These are phyloP conservation scores for Carassius gibelio DNA, from an alignment of 2,113 vertebrate genomes.

Conservation along the genomic window DNA sequence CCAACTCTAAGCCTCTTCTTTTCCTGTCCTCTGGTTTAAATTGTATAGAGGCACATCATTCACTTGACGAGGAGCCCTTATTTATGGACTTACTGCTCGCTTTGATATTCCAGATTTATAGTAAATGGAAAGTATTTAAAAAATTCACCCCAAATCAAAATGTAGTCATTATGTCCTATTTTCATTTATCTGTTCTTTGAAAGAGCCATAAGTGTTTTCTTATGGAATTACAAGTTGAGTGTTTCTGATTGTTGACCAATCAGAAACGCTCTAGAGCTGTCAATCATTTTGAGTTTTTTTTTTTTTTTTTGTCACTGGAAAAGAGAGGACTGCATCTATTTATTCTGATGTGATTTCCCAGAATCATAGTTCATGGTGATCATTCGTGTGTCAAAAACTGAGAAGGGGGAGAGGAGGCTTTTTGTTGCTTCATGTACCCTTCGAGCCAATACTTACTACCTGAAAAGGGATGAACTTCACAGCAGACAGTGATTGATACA, in stretches of 20 bases:
- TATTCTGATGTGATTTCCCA: constrained; percentile 11
- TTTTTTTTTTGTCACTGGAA: background rate
- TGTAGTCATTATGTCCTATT: background rate
- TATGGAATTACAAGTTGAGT: background rate
- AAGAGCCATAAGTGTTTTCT: background rate
- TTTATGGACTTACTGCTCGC: background rate
- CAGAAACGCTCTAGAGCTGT: background rate
- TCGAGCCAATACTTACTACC: constrained; percentile 10
- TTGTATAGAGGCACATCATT: background rate
- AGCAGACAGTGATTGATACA: background rate
- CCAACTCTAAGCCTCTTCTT: constrained; percentile 21
- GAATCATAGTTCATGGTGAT: background rate
- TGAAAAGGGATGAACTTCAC: constrained; percentile 3
- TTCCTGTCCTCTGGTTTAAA: background rate
- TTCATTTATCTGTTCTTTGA: background rate
- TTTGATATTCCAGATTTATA: constrained; percentile 18
- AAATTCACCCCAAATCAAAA: background rate
- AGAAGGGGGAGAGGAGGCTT: constrained; percentile 5
- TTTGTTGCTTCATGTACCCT: background rate
- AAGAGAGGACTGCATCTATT: background rate
- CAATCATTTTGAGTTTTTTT: background rate
- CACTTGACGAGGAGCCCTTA: background rate
- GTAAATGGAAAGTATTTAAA: background rate
- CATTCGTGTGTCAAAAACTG: background rate
- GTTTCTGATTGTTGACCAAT: constrained; percentile 21